Conservation (phyloP, 2,113 vertebrate species). For the Hiodon alosoides region DNA sequence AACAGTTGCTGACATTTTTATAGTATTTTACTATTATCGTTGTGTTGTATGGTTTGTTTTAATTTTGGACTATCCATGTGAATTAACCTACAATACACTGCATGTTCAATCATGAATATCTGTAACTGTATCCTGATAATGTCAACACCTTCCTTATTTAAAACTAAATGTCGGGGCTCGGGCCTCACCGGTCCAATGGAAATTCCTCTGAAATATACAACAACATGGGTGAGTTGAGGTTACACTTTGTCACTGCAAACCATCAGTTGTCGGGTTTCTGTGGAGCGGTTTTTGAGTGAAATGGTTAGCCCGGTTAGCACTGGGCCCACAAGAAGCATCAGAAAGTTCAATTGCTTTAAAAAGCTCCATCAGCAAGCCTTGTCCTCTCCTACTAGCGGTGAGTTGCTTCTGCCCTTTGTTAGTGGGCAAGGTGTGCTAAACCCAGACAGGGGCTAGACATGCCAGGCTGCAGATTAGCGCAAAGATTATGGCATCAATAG, state of each 20-base stretch:
- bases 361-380: constrained; percentile 61
- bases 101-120: too few species aligned
- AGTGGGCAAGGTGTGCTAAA: constrained; percentile 64
- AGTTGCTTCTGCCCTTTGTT: constrained; percentile 45
- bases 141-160: too few species aligned
- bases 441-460: constrained; percentile 68
- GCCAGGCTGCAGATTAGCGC: constrained; percentile 61
- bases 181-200: too few species aligned
- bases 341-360: constrained; percentile 63
- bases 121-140: too few species aligned
- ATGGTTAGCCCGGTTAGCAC: constrained; percentile 52
- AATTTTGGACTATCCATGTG: too few species aligned
- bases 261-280: constrained; percentile 43
- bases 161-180: too few species aligned
- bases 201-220: too few species aligned
- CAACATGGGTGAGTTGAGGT: constrained; percentile 19
- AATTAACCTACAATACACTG: too few species aligned
- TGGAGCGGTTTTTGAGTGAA: constrained; percentile 47
- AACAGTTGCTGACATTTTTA: too few species aligned
- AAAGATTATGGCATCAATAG: constrained; percentile 65
- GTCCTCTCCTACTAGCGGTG: constrained; percentile 61
- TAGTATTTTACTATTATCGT: too few species aligned
- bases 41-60: too few species aligned
- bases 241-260: constrained; percentile 40
- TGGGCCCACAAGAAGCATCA: constrained; percentile 47